Evolutionary conservation across 2,797 vertebrate genomes (phyloP), one percentile per base, ranked within the genome.

Genomic region (Mus caroli): DNA sequence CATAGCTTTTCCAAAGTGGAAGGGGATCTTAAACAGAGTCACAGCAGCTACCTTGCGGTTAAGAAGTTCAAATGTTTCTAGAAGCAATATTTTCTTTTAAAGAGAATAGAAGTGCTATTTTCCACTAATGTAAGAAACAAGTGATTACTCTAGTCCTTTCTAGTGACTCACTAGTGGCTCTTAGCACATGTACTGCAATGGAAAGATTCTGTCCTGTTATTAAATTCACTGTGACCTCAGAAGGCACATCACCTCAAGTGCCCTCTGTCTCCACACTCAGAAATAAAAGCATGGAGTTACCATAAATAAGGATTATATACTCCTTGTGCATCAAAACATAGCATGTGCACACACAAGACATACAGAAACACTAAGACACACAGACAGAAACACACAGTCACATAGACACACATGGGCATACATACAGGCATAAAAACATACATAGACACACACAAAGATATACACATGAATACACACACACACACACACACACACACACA

Each of bases 101-200:
- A 92, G 95, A 73, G 20, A 92, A 34, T 50, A 15, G 67, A 96
- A 90, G 62, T 78, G 52, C 46, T 88, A 19, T 92, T 94, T 96
- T 96, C 94, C 87, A 62, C 52, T 93, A 73, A 88, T 75, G 67
- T 60, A 93, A 96, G 94, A 95, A 50, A 91, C 76, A 90, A 88
- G 77, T 75, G 31, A 83, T 88, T 93, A 64, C 86, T 82, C 77
- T 62, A 52, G 64, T 62, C 50, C 13, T 85, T 87, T 90, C 84
- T 88, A n/a, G 34, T 96, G 97, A 96, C 79, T 97, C 96, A 96
- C 84, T 46, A 4, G 69, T 96, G 96, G 46, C 95, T 96, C 13
- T 54, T 69, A 37, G 58, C 13, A 40, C 58, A 64, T 75, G 28
- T 60, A 15, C 28, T 86, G 37, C 43, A 87, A 93, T 6, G 50